Percentiles rank a stretch among this genome's conserved stretches.
These are phyloP conservation scores for Eurois occulta DNA, from an alignment of 2,888 invertebrate species.

Conservation along the genomic window DNA sequence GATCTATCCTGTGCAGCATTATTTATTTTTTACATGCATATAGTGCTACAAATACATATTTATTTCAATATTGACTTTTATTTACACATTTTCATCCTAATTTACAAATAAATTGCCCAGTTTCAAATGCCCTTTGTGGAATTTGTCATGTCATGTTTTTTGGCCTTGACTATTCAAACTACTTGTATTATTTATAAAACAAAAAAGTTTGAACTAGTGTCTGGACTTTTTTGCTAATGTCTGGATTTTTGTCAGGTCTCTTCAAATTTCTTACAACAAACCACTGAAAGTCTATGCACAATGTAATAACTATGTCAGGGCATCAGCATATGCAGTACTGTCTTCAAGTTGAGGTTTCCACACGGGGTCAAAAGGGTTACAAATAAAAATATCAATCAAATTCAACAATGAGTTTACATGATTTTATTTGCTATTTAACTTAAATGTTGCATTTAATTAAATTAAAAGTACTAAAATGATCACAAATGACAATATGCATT, in stretches of 20 bases:
- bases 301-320: neutral
- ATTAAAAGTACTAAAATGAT: conserved; percentile 74
- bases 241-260: neutral
- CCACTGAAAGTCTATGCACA: neutral
- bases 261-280: neutral
- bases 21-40: conserved; percentile 78
- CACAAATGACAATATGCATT: conserved; percentile 66
- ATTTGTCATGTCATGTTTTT: neutral
- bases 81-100: conserved; percentile 1
- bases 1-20: conserved; percentile 76
- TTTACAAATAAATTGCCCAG: neutral
- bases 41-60: conserved; percentile 71
- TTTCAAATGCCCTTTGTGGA: neutral
- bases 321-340: neutral
- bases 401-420: conserved; percentile 73
- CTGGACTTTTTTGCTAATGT: neutral
- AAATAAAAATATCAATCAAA: conserved; percentile 43
- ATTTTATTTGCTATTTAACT: conserved; percentile 83
- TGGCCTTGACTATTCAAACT: neutral
- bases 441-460: conserved; percentile 79
- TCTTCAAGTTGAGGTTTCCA: neutral
- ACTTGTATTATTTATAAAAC: neutral
- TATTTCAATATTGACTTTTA: conserved; percentile 68
- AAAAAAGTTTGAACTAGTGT: neutral
- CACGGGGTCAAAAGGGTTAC: neutral